These are phyloP conservation scores for Xestia ashworthii DNA, from an alignment of 2,888 invertebrate genomes.

Conservation along the genomic window DNA sequence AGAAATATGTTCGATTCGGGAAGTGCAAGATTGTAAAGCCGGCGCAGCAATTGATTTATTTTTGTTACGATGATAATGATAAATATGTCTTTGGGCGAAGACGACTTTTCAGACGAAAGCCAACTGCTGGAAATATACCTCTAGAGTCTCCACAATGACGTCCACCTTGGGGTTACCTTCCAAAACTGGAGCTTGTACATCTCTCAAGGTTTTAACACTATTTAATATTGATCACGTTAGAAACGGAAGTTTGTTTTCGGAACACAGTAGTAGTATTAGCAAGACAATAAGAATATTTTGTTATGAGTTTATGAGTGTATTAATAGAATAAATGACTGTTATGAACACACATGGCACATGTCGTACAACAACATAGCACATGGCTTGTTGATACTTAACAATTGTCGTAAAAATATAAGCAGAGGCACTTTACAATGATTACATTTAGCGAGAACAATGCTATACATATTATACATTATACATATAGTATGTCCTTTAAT, in stretches of 20 bases:
- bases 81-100: not conserved
- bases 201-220: not conserved
- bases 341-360: conserved; percentile 11
- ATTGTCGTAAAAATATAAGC: not conserved
- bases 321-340: conserved; percentile 14
- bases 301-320: conserved; percentile 4
- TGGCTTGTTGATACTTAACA: not conserved
- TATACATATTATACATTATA: not conserved
- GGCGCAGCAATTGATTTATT: not conserved
- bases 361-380: conserved; percentile 6
- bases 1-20: not conserved
- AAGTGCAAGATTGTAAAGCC: not conserved
- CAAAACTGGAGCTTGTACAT: not conserved
- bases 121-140: not conserved
- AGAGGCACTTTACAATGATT: not conserved
- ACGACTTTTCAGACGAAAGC: not conserved
- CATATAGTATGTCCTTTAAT: not conserved
- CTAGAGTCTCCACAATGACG: not conserved
- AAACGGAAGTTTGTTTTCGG: not conserved
- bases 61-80: not conserved
- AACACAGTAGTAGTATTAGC: not conserved
- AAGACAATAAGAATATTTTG: conserved; percentile 6
- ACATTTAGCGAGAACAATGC: not conserved
- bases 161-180: not conserved
- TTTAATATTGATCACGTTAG: not conserved